Base-by-base conservation (phyloP, 2,888 invertebrate genomes). In the Temnothorax ravouxi region DNA sequence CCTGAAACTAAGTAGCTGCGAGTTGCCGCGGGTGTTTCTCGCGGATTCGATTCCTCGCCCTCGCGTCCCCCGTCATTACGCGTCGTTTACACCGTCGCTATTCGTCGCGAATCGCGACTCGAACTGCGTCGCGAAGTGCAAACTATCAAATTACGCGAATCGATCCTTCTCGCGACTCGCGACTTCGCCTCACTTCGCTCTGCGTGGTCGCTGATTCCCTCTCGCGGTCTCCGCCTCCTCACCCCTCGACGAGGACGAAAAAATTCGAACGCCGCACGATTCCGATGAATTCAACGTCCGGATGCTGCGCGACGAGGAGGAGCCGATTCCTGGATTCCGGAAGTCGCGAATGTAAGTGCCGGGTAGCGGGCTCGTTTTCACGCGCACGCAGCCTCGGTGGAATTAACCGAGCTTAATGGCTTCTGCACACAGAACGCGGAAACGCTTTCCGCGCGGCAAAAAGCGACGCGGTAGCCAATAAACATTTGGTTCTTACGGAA, bases 41-140 rank as follows among this genome's bases (percentile, higher is more conserved):
- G 29, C n/a, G 67, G 25, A 67, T 67, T 44, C 9, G 29, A 29
- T 29, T 29, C 47, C 47, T 44, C 38, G 2, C 11, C 34, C 3
- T 3, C 56, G 29, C n/a, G n/a, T n/a, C 25, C 25, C 25, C 1
- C 25, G 25, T 29, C n/a, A 29, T 18, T 29, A 44, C 2, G 29
- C 59, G 62, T 34, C 62, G 25, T 66, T 15, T 34, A 21, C 13
- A 2, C 0, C 21, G 25, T 2, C 66, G 13, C 11, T 47, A 50
- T 2, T 47, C 50, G n/a, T 13, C 21, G 21, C 25, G 56, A 38
- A 29, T 29, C 62, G 15, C 18, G 67, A 2, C 5, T 18, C 41
- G 3, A 71, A 38, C 8, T 34, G 69, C 69, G 69, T 34, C 69
- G 52, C 34, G 69, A 52, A 52, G 29, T 2, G 52, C n/a, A 34